Evolutionary conservation across 2,797 vertebrate species (phyloP).

Genomic region (Onychomys arenicola): DNA sequence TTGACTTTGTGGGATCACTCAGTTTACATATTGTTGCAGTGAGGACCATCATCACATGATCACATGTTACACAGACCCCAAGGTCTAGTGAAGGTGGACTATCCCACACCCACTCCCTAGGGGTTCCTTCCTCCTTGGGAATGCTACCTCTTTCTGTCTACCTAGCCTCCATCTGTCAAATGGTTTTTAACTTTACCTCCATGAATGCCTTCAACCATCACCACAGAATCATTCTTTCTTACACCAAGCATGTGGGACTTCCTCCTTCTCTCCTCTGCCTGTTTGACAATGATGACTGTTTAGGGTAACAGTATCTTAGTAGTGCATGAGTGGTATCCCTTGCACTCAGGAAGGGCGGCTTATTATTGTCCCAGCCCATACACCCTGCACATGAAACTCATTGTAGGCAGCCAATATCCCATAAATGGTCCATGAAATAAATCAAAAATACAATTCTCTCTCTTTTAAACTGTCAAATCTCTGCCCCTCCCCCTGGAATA

Average conservation of each 20-base stretch:
- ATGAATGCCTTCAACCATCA: not conserved
- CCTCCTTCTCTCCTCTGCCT: not conserved
- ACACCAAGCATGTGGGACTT: not conserved
- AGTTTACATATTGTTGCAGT: not conserved
- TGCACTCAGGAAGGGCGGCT: not conserved
- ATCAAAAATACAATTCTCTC: not conserved
- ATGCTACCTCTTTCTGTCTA: not conserved
- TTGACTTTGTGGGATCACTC: not conserved
- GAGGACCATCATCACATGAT: not conserved
- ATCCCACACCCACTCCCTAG: not conserved
- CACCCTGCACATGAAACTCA: too few relatives aligned
- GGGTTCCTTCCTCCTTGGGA: not conserved
- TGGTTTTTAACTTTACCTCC: not conserved
- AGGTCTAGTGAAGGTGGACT: not conserved
- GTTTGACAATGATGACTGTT: not conserved
- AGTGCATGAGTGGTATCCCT: fast-evolving
- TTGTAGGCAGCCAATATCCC: too few relatives aligned
- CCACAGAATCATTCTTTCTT: not conserved
- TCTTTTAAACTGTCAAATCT: not conserved
- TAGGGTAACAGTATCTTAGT: not conserved
- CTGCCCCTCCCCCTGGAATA: not conserved
- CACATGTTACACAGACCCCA: not conserved
- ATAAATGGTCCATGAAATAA: not conserved
- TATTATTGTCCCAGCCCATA: not conserved
- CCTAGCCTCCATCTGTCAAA: not conserved